Percentiles rank a stretch among this genome's conserved stretches.
These are phyloP conservation scores for Eleginops maclovinus DNA, from an alignment of 2,113 vertebrate genomes.

Conservation along the genomic window DNA sequence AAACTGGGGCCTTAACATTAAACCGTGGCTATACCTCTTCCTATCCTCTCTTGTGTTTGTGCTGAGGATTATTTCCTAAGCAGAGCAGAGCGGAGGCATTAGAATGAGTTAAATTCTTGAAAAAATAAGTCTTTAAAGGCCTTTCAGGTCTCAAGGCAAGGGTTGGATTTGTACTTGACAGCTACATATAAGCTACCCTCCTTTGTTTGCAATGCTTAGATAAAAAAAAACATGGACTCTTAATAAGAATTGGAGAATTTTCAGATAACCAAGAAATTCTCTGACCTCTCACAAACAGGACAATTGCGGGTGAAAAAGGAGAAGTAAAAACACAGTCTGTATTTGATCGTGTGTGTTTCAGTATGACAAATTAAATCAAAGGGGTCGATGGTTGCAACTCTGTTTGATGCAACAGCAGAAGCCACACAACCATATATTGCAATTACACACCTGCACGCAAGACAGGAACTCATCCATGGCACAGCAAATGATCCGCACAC, in stretches of 20 bases:
- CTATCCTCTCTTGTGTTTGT: slow-evolving; percentile 67
- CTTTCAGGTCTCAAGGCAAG: slow-evolving; percentile 41
- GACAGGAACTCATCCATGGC: slow-evolving; percentile 61
- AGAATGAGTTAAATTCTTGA: slow-evolving; percentile 57
- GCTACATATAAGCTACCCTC: slow-evolving; percentile 14
- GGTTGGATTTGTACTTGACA: slow-evolving; percentile 44
- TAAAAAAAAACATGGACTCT: slow-evolving; percentile 14
- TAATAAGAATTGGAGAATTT: slow-evolving; percentile 21
- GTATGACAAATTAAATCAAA: slow-evolving; percentile 55
- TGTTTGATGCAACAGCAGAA: slow-evolving; percentile 57
- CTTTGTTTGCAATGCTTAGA: background rate
- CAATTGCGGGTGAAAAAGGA: slow-evolving; percentile 25
- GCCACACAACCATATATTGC: slow-evolving; percentile 59
- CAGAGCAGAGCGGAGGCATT: slow-evolving; percentile 52
- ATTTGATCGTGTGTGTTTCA: slow-evolving; percentile 41
- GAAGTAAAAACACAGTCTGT: background rate
- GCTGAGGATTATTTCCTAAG: slow-evolving; percentile 66
- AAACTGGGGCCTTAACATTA: slow-evolving; percentile 68
- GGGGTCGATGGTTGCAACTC: slow-evolving; percentile 52
- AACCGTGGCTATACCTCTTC: slow-evolving; percentile 61
- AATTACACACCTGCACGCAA: slow-evolving; percentile 79
- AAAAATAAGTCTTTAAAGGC: slow-evolving; percentile 45
- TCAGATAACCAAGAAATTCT: slow-evolving; percentile 3
- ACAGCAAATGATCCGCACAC: slow-evolving; percentile 74
- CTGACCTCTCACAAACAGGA: slow-evolving; percentile 10